Evolutionary conservation across 2,113 vertebrate species (phyloP), one percentile per base, ranked within the genome.

Genomic region (Choloepus hoffmanni): DNA sequence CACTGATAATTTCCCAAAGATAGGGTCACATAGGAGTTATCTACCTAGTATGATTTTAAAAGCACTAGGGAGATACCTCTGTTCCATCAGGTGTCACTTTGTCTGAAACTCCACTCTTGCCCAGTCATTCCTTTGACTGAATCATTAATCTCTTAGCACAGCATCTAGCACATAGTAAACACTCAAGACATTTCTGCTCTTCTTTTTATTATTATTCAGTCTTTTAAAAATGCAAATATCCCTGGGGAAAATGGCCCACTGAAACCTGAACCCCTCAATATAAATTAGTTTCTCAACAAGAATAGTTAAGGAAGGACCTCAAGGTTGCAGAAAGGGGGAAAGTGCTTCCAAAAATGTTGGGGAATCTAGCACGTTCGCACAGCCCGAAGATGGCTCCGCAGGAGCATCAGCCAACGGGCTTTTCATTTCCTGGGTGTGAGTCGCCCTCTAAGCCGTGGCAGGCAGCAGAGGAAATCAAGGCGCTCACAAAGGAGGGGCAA

Each of bases 381-480:
- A 21, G 74, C 48, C 6, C 1, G n/a, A 40, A 70, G 83, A 58
- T 10, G 8, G 40, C 74, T 81, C 24, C 60, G 48, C 53, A 23
- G 45, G 85, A 12, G 13, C 24, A 6, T 16, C 84, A 60, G 50
- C 50, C 40, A 1, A 45, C 7, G 14, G 83, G 81, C 65, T 68
- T 76, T 68, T 91, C 70, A 62, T 36, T 43, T 67, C 0, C 33
- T 2, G 7, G 36, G 26, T 15, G 23, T 15, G 72, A 48, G 48
- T 16, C 60, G 76, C n/a, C 40, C 36, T 43, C 77, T 18, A 85
- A 53, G 58, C 30, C 15, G 76, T 77, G 92, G 58, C 90, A 63
- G 70, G 65, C 89, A 0, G 36, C 33, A 82, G 85, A 97, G 97
- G 97, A 97, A 98, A 91, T 72, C 72, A 81, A 94, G 93, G 89